phyloP scores from a whole-genome alignment of 2,797 vertebrate genomes.

The Clarias laeviceps region DNA sequence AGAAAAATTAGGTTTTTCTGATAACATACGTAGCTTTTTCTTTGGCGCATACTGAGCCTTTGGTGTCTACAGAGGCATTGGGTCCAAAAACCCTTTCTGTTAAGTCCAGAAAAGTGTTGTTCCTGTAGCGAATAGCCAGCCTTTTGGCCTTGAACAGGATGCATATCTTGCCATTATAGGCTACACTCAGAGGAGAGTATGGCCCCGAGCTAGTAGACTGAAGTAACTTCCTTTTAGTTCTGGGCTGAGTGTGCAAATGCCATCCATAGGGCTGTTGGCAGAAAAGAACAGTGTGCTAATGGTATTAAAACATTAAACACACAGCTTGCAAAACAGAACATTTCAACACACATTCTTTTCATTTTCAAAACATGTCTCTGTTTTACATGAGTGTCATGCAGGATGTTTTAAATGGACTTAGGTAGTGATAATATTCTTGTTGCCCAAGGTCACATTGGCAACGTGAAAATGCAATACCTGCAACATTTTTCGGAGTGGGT shows the following conservation, averaged over 20 bases:
- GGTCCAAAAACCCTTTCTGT: constrained; percentile 83
- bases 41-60: constrained; percentile 87
- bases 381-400: constrained; percentile 37
- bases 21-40: constrained; percentile 86
- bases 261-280: constrained; percentile 74
- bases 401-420: constrained; percentile 19
- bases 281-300: constrained; percentile 27
- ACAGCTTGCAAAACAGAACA: constrained; percentile 26
- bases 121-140: constrained; percentile 86
- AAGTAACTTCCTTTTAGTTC: constrained; percentile 76
- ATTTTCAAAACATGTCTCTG: constrained; percentile 17
- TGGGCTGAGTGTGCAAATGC: constrained; percentile 74
- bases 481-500: constrained; percentile 81
- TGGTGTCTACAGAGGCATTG: constrained; percentile 80
- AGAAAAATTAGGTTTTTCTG: neutral
- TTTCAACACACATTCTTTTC: neutral
- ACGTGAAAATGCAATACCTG: constrained; percentile 71
- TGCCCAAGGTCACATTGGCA: constrained; percentile 58
- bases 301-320: constrained; percentile 23
- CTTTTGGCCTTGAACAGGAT: constrained; percentile 94
- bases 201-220: constrained; percentile 74
- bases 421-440: constrained; percentile 49
- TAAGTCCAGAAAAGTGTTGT: constrained; percentile 89
- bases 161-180: constrained; percentile 84
- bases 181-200: constrained; percentile 81